Evolutionary conservation across 2,113 vertebrate species (phyloP).

Genomic region (Chinchilla lanigera): DNA sequence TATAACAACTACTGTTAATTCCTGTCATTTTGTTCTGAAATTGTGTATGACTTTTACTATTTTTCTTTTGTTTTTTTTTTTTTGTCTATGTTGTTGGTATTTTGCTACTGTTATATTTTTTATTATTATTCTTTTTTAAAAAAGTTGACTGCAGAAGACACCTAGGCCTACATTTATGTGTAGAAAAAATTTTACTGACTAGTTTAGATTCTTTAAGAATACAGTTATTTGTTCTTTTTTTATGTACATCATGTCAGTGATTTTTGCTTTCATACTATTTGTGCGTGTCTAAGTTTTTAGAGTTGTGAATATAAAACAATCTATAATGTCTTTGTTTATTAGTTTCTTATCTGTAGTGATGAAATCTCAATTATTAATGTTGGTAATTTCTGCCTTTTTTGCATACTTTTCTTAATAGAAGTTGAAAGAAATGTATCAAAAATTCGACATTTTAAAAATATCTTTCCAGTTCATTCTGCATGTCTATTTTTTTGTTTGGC

Average conservation of each 20-base stretch:
- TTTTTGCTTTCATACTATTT: neutral
- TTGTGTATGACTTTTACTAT: no score
- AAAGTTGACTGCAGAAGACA: no score
- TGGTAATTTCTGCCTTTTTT: neutral
- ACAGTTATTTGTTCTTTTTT: neutral
- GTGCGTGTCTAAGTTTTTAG: neutral
- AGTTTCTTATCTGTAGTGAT: neutral
- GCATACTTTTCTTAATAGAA: neutral
- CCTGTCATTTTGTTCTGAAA: no score
- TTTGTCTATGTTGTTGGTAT: no score
- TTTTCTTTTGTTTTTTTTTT: no score
- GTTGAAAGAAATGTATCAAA: neutral
- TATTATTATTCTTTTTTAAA: no score
- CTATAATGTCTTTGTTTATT: neutral
- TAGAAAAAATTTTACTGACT: no score
- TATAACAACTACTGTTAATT: no score
- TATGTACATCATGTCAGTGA: neutral
- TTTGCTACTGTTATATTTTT: no score
- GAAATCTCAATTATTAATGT: neutral
- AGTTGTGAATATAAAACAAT: neutral
- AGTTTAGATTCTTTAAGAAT: neutral
- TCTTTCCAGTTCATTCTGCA: neutral
- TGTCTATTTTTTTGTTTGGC: neutral
- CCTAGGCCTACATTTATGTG: no score
- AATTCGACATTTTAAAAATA: neutral